Conservation (phyloP, 2,888 invertebrate genomes). For the Hirudinaria manillensis region DNA sequence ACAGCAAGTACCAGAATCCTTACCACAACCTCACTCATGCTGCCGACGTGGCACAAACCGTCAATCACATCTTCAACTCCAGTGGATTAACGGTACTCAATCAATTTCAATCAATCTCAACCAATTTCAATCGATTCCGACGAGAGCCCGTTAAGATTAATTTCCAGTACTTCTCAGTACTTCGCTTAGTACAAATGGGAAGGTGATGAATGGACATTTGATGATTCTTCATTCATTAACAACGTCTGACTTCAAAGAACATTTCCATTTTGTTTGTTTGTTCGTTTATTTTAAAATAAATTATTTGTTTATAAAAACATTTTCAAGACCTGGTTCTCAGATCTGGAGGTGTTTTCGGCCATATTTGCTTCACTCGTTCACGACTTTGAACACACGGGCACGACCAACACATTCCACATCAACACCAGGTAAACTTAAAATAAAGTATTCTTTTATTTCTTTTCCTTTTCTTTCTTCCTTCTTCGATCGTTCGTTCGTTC, state of each 20-base stretch:
- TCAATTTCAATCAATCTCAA: not conserved
- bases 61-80: constrained; percentile 82
- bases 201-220: not conserved
- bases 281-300: not conserved
- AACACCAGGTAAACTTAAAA: constrained; percentile 74
- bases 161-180: too few species aligned
- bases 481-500: too few species aligned
- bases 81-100: constrained; percentile 75
- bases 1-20: constrained; percentile 81
- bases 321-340: constrained; percentile 79
- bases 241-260: not conserved
- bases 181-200: too few species aligned
- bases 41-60: constrained; percentile 88
- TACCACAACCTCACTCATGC: constrained; percentile 93
- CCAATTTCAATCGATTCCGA: too few species aligned
- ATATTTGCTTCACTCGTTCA: constrained; percentile 86
- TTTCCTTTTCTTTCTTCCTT: too few species aligned
- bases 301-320: not conserved
- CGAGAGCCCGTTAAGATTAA: too few species aligned
- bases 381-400: constrained; percentile 92
- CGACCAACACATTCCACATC: constrained; percentile 93
- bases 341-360: constrained; percentile 84
- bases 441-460: too few species aligned
- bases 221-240: not conserved
- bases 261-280: not conserved